phyloP scores from a whole-genome alignment of 2,888 invertebrate genomes.

The Cryptus viduatorius region DNA sequence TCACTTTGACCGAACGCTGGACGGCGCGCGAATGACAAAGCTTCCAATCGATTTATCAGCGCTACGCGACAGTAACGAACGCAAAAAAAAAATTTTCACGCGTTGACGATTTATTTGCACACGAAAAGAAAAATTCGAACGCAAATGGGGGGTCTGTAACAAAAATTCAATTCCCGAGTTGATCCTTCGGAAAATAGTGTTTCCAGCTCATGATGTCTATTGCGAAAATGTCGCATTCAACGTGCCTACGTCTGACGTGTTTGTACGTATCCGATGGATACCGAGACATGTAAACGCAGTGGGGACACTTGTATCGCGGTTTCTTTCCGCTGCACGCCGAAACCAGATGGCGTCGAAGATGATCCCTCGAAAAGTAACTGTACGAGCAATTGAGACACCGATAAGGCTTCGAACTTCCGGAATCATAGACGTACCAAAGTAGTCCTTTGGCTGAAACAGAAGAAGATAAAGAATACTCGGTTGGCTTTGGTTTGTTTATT shows the following conservation, averaged over 20 bases:
- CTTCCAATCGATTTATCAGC: too few species aligned
- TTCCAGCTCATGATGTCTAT: slow-evolving; percentile 45
- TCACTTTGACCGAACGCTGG: background rate
- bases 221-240: slow-evolving; percentile 59
- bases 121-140: background rate
- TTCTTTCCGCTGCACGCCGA: slow-evolving; percentile 73
- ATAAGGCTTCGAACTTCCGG: slow-evolving; percentile 70
- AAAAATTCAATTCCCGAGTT: slow-evolving; percentile 1
- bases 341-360: slow-evolving; percentile 35
- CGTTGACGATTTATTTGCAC: too few species aligned
- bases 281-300: slow-evolving; percentile 70
- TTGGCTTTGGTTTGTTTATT: slow-evolving; percentile 9
- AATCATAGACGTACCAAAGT: slow-evolving; percentile 38
- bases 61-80: background rate
- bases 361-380: slow-evolving; percentile 73
- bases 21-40: too few species aligned
- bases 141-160: background rate
- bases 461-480: slow-evolving; percentile 15
- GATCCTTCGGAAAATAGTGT: slow-evolving; percentile 37
- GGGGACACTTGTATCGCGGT: slow-evolving; percentile 77
- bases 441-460: slow-evolving; percentile 31
- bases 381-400: slow-evolving; percentile 72
- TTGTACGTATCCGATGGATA: slow-evolving; percentile 50
- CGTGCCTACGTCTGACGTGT: slow-evolving; percentile 46
- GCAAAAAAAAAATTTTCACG: background rate